These are phyloP conservation scores for Magallana nippona DNA, from an alignment of 2,888 invertebrate species.

Conservation along the genomic window DNA sequence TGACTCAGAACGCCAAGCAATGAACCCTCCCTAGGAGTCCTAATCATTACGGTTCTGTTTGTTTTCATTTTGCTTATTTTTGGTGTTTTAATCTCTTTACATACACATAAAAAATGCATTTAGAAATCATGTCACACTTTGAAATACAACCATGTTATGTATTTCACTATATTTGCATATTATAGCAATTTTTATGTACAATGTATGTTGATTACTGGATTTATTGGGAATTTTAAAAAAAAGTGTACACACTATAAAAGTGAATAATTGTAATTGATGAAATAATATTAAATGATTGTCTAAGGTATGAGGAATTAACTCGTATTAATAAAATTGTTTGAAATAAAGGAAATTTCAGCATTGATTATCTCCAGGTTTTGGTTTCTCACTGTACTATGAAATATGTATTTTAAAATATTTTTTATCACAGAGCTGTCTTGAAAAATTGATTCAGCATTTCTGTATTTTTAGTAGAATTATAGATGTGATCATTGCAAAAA, in stretches of 20 bases:
- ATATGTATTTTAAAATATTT: no score
- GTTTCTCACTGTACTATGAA: no score
- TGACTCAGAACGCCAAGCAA: constrained; percentile 2
- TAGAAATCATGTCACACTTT: constrained; percentile 13
- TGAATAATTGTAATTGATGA: background rate
- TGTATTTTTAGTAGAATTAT: no score
- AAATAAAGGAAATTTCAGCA: no score
- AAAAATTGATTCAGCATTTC: no score
- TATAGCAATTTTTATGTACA: constrained; percentile 4
- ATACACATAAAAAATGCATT: constrained; percentile 3
- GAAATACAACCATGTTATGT: background rate
- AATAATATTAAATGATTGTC: no score
- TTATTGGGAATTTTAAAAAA: background rate
- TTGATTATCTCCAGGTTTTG: no score
- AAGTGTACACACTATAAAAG: constrained; percentile 18
- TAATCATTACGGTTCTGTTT: background rate
- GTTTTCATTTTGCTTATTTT: constrained; percentile 6
- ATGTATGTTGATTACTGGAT: background rate
- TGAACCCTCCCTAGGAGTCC: no score
- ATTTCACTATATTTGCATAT: constrained; percentile 2
- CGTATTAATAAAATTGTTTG: no score
- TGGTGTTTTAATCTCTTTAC: constrained; percentile 12
- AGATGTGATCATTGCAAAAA: no score
- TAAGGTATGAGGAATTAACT: no score
- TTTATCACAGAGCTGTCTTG: no score